phyloP scores from a whole-genome alignment of 2,888 invertebrate genomes.

The Lydus trimaculatus region DNA sequence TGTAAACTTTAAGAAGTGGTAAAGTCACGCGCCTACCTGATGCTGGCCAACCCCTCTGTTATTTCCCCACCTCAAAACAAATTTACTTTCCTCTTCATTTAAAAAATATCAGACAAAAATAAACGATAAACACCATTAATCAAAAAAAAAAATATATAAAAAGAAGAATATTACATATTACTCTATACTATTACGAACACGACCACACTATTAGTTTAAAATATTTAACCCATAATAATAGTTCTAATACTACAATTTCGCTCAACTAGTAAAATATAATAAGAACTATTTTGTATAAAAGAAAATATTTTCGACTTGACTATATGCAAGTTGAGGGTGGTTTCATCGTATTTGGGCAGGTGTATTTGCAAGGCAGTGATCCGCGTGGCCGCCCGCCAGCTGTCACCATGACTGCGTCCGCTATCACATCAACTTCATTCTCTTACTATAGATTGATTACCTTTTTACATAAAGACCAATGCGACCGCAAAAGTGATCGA shows the following conservation, averaged over 20 bases:
- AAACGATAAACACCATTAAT: conserved; percentile 18
- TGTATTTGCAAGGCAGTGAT: conserved; percentile 57
- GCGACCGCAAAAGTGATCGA: conserved; percentile 27
- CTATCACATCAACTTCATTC: conserved; percentile 37
- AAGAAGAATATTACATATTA: not conserved
- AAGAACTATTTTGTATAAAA: not conserved
- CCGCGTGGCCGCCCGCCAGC: conserved; percentile 56
- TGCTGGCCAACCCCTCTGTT: conserved; percentile 32
- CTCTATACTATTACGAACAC: not conserved
- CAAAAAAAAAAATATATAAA: not conserved
- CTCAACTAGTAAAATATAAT: not conserved
- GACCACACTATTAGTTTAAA: not conserved
- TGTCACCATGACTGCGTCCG: conserved; percentile 49
- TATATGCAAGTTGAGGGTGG: conserved; percentile 28
- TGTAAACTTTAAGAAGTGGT: conserved; percentile 33
- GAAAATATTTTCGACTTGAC: conserved; percentile 1
- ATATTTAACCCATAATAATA: conserved; percentile 1
- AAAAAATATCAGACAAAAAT: conserved; percentile 25
- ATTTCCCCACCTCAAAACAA: conserved; percentile 12
- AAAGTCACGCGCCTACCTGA: conserved; percentile 40
- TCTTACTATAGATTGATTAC: conserved; percentile 26
- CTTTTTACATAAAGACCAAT: conserved; percentile 19
- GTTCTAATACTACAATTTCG: not conserved
- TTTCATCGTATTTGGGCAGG: conserved; percentile 54
- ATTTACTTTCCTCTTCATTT: conserved; percentile 29